Evolutionary conservation across 2,113 vertebrate species (phyloP).

Genomic region (Centropristis striata): DNA sequence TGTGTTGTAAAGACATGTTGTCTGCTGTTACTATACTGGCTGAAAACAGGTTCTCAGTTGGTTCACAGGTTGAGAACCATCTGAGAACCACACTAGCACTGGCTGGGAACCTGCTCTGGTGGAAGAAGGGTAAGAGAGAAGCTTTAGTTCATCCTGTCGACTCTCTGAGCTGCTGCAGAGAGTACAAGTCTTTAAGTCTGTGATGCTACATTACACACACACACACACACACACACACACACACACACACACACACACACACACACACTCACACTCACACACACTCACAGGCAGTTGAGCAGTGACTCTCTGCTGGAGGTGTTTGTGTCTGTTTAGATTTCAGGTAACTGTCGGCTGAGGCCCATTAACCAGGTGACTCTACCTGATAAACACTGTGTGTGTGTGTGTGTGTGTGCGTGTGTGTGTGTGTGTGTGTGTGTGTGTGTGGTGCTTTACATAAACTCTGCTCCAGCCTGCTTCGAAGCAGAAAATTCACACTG

Average conservation of each 20-base stretch:
- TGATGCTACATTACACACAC: conserved; percentile 47
- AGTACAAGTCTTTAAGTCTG: conserved; percentile 18
- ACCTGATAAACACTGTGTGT: conserved; percentile 32
- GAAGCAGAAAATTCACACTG: too few species aligned
- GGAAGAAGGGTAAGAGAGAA: too few species aligned
- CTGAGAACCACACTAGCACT: too few species aligned
- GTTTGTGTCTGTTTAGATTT: conserved; percentile 57
- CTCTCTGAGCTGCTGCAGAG: not conserved
- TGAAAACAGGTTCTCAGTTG: too few species aligned
- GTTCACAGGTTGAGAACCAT: too few species aligned
- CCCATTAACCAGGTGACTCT: conserved; percentile 55
- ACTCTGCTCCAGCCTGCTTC: too few species aligned
- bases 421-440: not conserved
- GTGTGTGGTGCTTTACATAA: not conserved
- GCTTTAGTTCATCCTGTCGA: too few species aligned
- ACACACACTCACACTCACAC: not conserved
- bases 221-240: not conserved
- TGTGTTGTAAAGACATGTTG: too few species aligned
- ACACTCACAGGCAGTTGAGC: not conserved
- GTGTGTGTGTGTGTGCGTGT: conserved; percentile 11
- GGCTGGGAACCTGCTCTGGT: too few species aligned
- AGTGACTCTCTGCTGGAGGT: conserved; percentile 47
- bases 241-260: not conserved
- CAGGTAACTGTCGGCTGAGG: conserved; percentile 46
- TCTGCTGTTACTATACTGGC: too few species aligned